Evolutionary conservation across 35 echinoderm and acorn worm genomes (phyloP), one percentile per base, ranked within the genome.

Genomic region (Heliocidaris erythrogramma): DNA sequence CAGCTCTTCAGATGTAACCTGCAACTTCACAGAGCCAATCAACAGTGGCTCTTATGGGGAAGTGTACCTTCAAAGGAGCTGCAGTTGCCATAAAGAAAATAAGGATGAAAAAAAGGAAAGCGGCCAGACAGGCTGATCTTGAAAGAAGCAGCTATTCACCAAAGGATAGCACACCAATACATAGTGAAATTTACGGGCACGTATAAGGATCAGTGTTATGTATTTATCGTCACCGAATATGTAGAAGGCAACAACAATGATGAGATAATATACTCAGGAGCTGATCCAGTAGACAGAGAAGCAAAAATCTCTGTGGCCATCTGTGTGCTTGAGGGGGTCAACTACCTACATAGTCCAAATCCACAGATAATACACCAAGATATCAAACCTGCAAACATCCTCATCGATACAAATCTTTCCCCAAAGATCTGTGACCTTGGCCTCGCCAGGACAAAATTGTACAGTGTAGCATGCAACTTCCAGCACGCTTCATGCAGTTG

Each of bases 1-100:
- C 59, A 60, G 13, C 16, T 9, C 56, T 13, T 13, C 56, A 59
- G 56, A 59, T 59, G 56, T 59, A 9, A 13, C 56, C 56, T 59
- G 56, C 16, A 5, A 59, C 56, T 59, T 13, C 16, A 59, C 9
- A 16, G 16, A 59, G 9, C 56, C 56, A 59, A 59, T 59, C 16
- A 59, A 59, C 16, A 9, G 16, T 56, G 92, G 92, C 30, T 93
- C 92, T 24, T 93, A 49, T 93, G 92, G 92, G 9, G 49, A 93
- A 18, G 92, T 93, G 11, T 93, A 56, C 30, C 5, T 60, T 59
- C 1, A 56, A 56, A 18, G 92, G 49, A 60, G 14, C 4, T 21
- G 56, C 14, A 11, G 92, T 93, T 27, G 92, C 92, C 0, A 21
- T 52, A 24, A 93, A 93, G 92, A 2, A 61, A 59, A 93, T 93